A percentile compares a stretch with the other conserved stretches of the same genome.
These are phyloP conservation scores for Dreissena polymorpha DNA, from an alignment of 1,140 invertebrate species.

Conservation along the genomic window DNA sequence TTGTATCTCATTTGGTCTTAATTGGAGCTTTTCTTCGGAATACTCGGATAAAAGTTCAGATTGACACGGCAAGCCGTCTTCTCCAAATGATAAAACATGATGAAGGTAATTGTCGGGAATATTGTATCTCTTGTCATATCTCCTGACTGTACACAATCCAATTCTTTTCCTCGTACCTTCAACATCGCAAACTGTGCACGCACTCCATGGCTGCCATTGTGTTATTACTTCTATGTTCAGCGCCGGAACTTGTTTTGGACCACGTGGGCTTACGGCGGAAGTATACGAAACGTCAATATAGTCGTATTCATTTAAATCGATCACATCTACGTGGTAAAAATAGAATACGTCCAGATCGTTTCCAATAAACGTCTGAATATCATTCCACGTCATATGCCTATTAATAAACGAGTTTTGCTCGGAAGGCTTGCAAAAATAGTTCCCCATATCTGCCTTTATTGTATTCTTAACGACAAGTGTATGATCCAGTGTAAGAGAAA, in stretches of 20 bases:
- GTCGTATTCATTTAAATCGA: slow-evolving; percentile 17
- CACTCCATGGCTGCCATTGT: slow-evolving; percentile 43
- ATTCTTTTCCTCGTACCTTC: slow-evolving; percentile 34
- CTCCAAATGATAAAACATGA: slow-evolving; percentile 1
- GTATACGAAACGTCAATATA: slow-evolving; percentile 14
- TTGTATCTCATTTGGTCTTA: slow-evolving; percentile 31
- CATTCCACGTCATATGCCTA: not conserved
- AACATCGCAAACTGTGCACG: slow-evolving; percentile 26
- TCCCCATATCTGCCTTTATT: slow-evolving; percentile 16
- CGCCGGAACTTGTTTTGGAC: not conserved
- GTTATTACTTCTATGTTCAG: slow-evolving; percentile 25
- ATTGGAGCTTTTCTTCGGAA: not conserved
- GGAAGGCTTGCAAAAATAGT: slow-evolving; percentile 30
- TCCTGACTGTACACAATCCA: slow-evolving; percentile 26
- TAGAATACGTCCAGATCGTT: slow-evolving; percentile 1
- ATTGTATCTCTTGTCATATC: not conserved
- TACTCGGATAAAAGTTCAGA: slow-evolving; percentile 25
- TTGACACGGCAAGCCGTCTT: slow-evolving; percentile 33
- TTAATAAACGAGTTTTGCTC: not conserved
- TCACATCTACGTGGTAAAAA: slow-evolving; percentile 29
- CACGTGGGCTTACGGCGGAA: slow-evolving; percentile 1
- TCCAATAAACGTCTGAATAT: slow-evolving; percentile 5
- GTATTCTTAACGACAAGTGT: slow-evolving; percentile 43
- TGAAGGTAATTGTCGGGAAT: slow-evolving; percentile 5
- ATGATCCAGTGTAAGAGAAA: slow-evolving; percentile 31